These are phyloP conservation scores for Porites lobata DNA, from an alignment of 92 coral and sea anemone species.

Conservation along the genomic window DNA sequence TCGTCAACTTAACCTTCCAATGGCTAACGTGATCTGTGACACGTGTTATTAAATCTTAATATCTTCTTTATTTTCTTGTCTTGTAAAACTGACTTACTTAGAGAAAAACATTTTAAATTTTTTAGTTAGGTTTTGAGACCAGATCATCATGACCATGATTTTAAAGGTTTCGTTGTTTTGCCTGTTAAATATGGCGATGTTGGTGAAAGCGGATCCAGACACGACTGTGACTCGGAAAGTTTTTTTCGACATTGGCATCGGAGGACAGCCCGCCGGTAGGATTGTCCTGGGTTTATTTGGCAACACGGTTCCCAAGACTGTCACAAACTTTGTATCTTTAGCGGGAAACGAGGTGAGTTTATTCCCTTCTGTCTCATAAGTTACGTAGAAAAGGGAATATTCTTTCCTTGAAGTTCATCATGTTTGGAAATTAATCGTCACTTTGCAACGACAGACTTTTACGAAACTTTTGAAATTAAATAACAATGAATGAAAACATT, in stretches of 20 bases:
- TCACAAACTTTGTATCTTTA: constrained; percentile 90
- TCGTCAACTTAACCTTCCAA: neutral
- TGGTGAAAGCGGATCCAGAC: constrained; percentile 67
- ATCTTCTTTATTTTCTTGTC: neutral
- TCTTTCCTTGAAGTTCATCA: too few relatives aligned
- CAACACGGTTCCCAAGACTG: constrained; percentile 91
- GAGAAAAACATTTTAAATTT: neutral
- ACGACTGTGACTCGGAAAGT: constrained; percentile 82
- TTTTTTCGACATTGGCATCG: constrained; percentile 80
- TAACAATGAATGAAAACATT: too few relatives aligned
- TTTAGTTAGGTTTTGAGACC: neutral
- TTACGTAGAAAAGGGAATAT: too few relatives aligned
- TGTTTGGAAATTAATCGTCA: too few relatives aligned
- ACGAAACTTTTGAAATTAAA: too few relatives aligned
- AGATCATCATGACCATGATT: constrained; percentile 16
- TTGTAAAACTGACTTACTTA: neutral
- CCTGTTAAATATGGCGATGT: constrained; percentile 10
- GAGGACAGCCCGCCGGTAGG: constrained; percentile 85
- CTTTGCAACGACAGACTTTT: too few relatives aligned
- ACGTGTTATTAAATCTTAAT: constrained; percentile 22
- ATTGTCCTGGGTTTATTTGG: constrained; percentile 93
- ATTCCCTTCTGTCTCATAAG: too few relatives aligned
- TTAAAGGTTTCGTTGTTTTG: neutral
- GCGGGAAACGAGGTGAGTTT: constrained; percentile 86
- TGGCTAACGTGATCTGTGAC: constrained; percentile 3